Conservation (phyloP, 2,888 invertebrate genomes). For the Pyrochroa serraticornis region DNA sequence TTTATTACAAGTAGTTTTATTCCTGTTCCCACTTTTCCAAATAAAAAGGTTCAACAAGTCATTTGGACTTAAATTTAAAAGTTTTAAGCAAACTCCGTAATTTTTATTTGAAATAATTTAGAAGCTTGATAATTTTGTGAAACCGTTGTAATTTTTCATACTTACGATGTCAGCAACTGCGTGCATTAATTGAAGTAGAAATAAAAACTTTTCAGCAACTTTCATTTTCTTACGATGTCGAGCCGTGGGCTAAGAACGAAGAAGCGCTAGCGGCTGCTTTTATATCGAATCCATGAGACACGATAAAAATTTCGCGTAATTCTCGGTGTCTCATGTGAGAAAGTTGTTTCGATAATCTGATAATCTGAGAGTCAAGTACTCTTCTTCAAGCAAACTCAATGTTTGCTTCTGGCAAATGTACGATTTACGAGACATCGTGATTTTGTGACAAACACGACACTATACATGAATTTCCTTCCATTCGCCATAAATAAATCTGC, state of each 20-base stretch:
- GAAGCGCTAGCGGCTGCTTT: background rate
- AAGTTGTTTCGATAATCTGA: conserved; percentile 5
- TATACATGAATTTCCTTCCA: conserved; percentile 6
- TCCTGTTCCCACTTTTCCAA: too few species aligned
- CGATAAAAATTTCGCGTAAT: background rate
- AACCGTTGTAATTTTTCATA: too few species aligned
- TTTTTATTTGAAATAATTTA: too few species aligned
- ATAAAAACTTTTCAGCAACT: background rate
- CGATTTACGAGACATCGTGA: conserved; percentile 19
- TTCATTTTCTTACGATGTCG: background rate
- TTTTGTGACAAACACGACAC: conserved; percentile 17
- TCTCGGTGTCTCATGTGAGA: conserved; percentile 1
- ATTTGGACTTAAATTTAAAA: too few species aligned
- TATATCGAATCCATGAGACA: background rate
- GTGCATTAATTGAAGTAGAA: background rate
- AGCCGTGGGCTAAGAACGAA: background rate
- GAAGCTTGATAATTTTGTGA: too few species aligned
- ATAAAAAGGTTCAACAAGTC: too few species aligned
- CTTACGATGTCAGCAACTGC: too few species aligned
- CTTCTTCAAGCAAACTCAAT: background rate
- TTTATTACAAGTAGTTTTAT: too few species aligned
- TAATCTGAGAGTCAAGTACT: background rate
- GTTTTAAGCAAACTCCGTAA: too few species aligned
- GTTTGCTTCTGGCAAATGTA: background rate
- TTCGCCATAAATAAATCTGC: conserved; percentile 17